Conservation (phyloP, 2,113 vertebrate species). For the Psammodynastes pulverulentus region DNA sequence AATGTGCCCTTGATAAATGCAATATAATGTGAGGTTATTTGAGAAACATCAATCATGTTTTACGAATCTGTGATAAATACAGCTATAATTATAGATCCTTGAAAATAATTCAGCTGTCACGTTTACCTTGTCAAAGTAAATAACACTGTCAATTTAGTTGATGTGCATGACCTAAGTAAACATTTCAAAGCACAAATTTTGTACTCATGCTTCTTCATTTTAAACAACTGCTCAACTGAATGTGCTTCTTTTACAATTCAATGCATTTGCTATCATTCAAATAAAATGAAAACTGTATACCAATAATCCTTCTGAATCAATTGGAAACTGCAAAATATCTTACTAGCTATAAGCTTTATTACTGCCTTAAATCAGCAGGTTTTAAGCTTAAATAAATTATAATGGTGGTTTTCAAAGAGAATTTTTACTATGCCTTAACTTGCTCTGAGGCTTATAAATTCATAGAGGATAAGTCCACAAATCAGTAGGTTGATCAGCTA, state of each 20-base stretch:
- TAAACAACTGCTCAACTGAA: slow-evolving; percentile 63
- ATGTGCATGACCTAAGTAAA: slow-evolving; percentile 53
- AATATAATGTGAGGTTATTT: slow-evolving; percentile 32
- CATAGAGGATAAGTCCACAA: not conserved
- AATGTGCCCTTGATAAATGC: slow-evolving; percentile 42
- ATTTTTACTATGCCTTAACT: not conserved
- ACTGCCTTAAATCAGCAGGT: not conserved
- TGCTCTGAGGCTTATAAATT: not conserved
- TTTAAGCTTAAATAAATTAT: not conserved
- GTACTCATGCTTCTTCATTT: slow-evolving; percentile 49
- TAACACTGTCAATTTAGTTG: slow-evolving; percentile 50
- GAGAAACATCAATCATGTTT: slow-evolving; percentile 56
- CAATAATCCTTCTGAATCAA: slow-evolving; percentile 34
- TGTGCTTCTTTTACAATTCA: slow-evolving; percentile 52
- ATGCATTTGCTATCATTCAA: slow-evolving; percentile 49
- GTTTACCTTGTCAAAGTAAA: slow-evolving; percentile 57
- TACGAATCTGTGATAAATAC: slow-evolving; percentile 48
- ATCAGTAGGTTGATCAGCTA: not conserved
- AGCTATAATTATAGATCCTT: slow-evolving; percentile 51
- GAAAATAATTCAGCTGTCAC: slow-evolving; percentile 61
- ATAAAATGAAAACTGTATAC: slow-evolving; percentile 27
- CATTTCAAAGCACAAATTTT: slow-evolving; percentile 58
- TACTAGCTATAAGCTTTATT: not conserved
- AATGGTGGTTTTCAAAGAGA: not conserved
- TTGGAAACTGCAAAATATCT: slow-evolving; percentile 26